These are phyloP conservation scores for Hippopotamus amphibius DNA, from an alignment of 2,113 vertebrate genomes.

Conservation along the genomic window DNA sequence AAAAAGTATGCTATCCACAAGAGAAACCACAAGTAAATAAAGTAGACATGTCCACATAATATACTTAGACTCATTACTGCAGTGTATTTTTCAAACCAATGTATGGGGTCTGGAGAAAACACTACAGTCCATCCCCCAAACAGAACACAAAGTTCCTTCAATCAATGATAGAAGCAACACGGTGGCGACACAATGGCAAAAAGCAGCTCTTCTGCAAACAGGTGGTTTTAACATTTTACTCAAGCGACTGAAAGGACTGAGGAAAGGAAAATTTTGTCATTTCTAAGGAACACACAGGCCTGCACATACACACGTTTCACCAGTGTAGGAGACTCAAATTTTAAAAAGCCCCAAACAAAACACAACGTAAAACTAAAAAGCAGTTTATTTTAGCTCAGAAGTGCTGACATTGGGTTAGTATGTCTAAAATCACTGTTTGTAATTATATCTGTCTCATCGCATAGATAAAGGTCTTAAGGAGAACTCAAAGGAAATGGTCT, in stretches of 20 bases:
- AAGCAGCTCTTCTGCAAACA: conserved; percentile 67
- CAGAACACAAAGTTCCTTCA: background rate
- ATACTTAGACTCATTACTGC: background rate
- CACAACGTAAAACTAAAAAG: background rate
- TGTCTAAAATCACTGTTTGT: background rate
- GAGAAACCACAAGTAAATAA: conserved; percentile 45
- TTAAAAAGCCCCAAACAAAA: background rate
- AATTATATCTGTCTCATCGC: background rate
- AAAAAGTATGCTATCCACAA: background rate
- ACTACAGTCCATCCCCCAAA: background rate
- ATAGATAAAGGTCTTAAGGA: background rate
- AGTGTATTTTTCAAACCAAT: background rate
- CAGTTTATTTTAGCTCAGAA: background rate
- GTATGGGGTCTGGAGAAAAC: background rate
- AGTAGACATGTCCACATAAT: background rate
- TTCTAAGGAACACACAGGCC: background rate
- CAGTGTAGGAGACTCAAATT: background rate
- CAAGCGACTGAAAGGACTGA: background rate
- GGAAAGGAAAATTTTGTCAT: background rate
- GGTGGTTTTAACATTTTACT: conserved; percentile 75
- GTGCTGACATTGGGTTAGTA: background rate
- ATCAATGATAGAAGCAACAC: background rate
- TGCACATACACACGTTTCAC: background rate
- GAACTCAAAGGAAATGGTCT: background rate
- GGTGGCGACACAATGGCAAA: background rate